These are phyloP conservation scores for Patella pellucida DNA, from an alignment of 2,888 invertebrate species.

Conservation along the genomic window DNA sequence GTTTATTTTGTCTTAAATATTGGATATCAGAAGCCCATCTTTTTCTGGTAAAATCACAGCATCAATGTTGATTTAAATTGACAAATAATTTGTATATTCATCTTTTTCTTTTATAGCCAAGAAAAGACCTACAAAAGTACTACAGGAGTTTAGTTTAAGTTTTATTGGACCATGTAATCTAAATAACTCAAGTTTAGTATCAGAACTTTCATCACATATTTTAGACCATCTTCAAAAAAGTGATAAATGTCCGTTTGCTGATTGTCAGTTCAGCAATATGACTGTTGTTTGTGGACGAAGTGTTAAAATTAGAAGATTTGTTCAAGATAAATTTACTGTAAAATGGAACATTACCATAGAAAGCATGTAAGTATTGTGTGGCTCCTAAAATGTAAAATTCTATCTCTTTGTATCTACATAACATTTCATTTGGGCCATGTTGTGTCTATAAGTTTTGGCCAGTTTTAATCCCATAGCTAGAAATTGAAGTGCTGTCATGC, in stretches of 20 bases:
- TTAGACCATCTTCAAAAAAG: constrained; percentile 37
- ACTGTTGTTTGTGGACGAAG: constrained; percentile 39
- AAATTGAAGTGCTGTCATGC: no score
- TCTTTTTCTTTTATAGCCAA: constrained; percentile 33
- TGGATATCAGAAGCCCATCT: no score
- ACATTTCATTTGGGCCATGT: no score
- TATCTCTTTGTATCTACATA: no score
- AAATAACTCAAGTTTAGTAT: constrained; percentile 34
- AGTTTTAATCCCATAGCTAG: no score
- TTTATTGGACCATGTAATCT: constrained; percentile 50
- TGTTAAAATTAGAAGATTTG: constrained; percentile 31
- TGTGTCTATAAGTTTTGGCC: no score
- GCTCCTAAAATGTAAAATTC: no score
- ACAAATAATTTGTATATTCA: neutral
- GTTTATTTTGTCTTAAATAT: no score
- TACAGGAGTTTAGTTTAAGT: constrained; percentile 44
- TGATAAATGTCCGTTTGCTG: constrained; percentile 37
- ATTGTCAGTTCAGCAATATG: constrained; percentile 43
- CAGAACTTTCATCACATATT: constrained; percentile 34
- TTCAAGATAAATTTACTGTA: constrained; percentile 40
- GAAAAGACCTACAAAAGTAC: constrained; percentile 37
- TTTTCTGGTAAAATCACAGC: no score
- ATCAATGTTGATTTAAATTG: no score
- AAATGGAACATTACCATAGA: constrained; percentile 47
- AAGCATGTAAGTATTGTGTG: constrained; percentile 31